Evolutionary conservation across 2,888 invertebrate genomes (phyloP), one percentile per base, ranked within the genome.

Genomic region (Xylophagus ater): DNA sequence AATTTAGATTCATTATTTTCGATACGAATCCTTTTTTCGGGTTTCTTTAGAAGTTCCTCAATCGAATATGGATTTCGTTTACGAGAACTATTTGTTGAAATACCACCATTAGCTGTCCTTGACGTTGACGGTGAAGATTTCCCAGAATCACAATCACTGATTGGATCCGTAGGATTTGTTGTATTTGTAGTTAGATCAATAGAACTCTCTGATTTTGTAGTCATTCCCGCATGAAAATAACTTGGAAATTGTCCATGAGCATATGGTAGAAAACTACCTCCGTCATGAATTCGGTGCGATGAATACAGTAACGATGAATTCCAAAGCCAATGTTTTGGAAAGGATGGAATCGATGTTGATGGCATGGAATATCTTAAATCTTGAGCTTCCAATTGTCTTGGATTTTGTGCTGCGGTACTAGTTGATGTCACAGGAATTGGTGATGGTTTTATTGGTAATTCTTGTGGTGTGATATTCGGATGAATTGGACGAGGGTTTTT

Each of bases 1-100:
- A 17, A 6, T 6, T 40, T 18, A 2, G 12, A 8, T 4, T 9
- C 17, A 13, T 9, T 19, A 24, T 30, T 36, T 12, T 34, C 34
- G 25, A 25, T 21, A 15, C 31, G 18, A n/a, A 29, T 24, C 15
- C 59, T 54, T 54, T 78, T 80, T 46, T 77, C 79, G 0, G 85
- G 85, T 51, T 85, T 85, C 56, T 87, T 88, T 19, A 88, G 57
- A 7, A 88, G 60, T 54, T 88, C 88, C 51, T 87, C 88, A 55
- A 89, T 89, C 2, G 87, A 87, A 56, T 88, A 89, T 0, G 87
- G 86, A 57, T 85, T 87, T 45, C 80, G 75, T 59, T 85, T 63
- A 13, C 59, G 55, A 23, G 54, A 54, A 36, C 40, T 50, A 9
- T 43, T 34, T 17, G 45, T 15, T 15, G 33, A n/a, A 4, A 39